A percentile compares a stretch with the other conserved stretches of the same genome.
phyloP scores from a whole-genome alignment of 2,113 vertebrate species.

The Arenaria interpres region DNA sequence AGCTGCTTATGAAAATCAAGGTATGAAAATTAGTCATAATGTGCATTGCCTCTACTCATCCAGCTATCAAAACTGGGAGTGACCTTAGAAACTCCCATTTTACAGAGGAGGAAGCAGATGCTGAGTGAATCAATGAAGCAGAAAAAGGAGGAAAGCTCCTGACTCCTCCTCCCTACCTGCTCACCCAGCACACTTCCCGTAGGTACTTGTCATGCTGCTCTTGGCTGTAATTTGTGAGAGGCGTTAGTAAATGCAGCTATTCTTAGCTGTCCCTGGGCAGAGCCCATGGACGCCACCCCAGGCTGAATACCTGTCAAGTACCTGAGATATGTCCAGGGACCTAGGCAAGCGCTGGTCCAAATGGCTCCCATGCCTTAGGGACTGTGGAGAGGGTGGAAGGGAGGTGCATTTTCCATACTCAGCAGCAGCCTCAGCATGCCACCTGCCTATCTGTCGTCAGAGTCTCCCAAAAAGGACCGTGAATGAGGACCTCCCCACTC shows the following conservation, averaged over 20 bases:
- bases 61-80: conserved; percentile 27
- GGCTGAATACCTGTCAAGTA: neutral
- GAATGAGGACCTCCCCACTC: neutral
- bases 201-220: neutral
- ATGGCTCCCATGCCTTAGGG: neutral
- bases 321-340: neutral
- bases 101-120: neutral
- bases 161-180: neutral
- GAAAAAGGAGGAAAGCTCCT: neutral
- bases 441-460: neutral
- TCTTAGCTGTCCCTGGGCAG: neutral
- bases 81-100: neutral
- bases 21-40: neutral
- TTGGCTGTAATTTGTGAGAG: neutral
- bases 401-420: neutral
- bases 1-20: conserved; percentile 4
- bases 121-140: neutral
- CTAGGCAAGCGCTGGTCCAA: neutral
- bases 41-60: conserved; percentile 19
- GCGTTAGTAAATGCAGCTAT: neutral
- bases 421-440: neutral
- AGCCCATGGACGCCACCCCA: neutral
- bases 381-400: neutral
- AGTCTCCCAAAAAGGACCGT: neutral
- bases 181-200: neutral